These are phyloP conservation scores for Emydura subglobosa DNA, from an alignment of 2,113 vertebrate genomes.

Conservation along the genomic window DNA sequence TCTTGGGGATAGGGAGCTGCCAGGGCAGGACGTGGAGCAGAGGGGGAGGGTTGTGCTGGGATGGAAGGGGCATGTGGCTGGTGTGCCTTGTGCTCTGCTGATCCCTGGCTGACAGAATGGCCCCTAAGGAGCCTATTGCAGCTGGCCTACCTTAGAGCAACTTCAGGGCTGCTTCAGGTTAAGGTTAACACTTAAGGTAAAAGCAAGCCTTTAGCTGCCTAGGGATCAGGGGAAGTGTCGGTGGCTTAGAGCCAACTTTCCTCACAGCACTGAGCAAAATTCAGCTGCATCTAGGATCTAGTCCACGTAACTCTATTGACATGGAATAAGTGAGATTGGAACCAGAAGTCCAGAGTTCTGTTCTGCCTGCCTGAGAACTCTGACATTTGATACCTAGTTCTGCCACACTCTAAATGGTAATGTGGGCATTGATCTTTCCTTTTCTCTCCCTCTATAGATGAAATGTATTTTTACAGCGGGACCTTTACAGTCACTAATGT, in stretches of 20 bases:
- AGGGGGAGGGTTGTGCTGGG: not conserved
- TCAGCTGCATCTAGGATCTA: not conserved
- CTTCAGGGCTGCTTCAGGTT: not conserved
- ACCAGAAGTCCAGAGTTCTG: not conserved
- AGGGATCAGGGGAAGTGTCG: not conserved
- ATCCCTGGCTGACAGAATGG: not conserved
- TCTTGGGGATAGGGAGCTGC: not conserved
- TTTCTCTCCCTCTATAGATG: conserved; percentile 66
- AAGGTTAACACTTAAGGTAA: not conserved
- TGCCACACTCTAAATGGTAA: not conserved
- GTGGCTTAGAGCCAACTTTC: not conserved
- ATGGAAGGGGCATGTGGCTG: not conserved
- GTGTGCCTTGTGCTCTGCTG: not conserved
- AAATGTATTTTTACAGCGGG: conserved; percentile 68
- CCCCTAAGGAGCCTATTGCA: not conserved
- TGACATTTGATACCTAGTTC: not conserved
- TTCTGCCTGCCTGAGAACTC: not conserved
- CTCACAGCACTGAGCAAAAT: not conserved
- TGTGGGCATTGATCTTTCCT: not conserved
- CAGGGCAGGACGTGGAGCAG: not conserved
- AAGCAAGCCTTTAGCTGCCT: not conserved
- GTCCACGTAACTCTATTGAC: not conserved
- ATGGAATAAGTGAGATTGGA: not conserved
- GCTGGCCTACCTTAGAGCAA: not conserved
- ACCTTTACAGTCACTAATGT: conserved; percentile 72